These are phyloP conservation scores for Acinonyx jubatus DNA, from an alignment of 2,113 vertebrate genomes.

Conservation along the genomic window DNA sequence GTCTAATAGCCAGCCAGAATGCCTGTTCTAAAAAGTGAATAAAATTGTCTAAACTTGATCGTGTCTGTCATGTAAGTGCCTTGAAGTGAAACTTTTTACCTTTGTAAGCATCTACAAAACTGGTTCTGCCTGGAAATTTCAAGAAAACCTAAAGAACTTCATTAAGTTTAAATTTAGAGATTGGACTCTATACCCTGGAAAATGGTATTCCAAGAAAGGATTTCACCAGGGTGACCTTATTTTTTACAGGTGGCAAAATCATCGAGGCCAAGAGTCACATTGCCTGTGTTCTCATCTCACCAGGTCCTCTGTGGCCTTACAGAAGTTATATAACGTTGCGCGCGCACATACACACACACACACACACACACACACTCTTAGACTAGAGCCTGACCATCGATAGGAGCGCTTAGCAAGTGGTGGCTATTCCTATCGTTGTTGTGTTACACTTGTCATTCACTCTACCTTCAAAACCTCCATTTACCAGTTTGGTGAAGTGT, in stretches of 20 bases:
- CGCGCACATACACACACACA: neutral
- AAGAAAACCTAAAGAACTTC: constrained; percentile 15
- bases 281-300: neutral
- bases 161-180: constrained; percentile 8
- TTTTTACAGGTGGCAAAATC: constrained; percentile 28
- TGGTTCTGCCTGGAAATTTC: constrained; percentile 39
- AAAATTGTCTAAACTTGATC: constrained; percentile 32
- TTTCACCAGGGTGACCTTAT: neutral
- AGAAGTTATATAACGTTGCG: neutral
- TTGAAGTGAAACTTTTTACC: constrained; percentile 47
- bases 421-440: neutral
- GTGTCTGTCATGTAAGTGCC: neutral
- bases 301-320: neutral
- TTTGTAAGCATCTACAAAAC: constrained; percentile 6
- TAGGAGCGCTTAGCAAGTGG: neutral
- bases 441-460: neutral
- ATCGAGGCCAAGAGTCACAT: neutral
- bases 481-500: neutral
- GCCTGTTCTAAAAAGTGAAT: constrained; percentile 46
- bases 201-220: constrained; percentile 32
- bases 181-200: neutral
- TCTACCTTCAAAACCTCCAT: neutral
- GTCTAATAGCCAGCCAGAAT: constrained; percentile 58
- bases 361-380: neutral
- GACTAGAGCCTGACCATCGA: neutral